Evolutionary conservation across 2,797 vertebrate genomes (phyloP).

Genomic region (Perdix hodgsoniae): DNA sequence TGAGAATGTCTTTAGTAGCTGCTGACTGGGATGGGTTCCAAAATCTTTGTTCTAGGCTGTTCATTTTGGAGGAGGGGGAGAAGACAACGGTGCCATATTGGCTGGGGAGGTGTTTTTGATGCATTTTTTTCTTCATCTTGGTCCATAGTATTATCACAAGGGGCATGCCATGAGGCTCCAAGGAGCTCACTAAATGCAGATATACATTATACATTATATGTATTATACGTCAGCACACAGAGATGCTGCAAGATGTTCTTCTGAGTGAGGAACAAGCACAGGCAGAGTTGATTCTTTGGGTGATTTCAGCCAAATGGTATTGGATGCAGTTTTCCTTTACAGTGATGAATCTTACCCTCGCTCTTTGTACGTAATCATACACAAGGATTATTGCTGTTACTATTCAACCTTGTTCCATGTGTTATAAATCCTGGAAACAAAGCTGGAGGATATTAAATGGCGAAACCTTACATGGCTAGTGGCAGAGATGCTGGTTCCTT

Average conservation of each 20-base stretch:
- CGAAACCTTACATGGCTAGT: background rate
- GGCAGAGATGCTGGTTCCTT: background rate
- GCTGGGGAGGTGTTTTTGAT: background rate
- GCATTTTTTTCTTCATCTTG: background rate
- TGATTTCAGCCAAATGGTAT: background rate
- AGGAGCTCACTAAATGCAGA: background rate
- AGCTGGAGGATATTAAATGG: background rate
- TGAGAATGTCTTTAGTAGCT: background rate
- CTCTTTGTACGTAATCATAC: background rate
- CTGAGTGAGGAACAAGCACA: background rate
- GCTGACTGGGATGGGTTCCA: background rate
- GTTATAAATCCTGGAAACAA: background rate
- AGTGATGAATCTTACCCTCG: background rate
- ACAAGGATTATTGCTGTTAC: background rate
- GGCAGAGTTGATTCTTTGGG: background rate
- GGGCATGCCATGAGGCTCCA: background rate
- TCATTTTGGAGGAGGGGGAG: background rate
- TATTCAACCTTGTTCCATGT: background rate
- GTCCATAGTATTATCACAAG: background rate
- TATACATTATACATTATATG: rapidly evolving
- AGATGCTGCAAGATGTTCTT: background rate
- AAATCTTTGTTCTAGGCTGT: background rate
- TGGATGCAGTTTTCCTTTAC: background rate
- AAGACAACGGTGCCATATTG: background rate
- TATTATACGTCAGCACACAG: background rate